Evolutionary conservation across 2,888 invertebrate species (phyloP), one percentile per base, ranked within the genome.

Genomic region (Syrista parreyssii): DNA sequence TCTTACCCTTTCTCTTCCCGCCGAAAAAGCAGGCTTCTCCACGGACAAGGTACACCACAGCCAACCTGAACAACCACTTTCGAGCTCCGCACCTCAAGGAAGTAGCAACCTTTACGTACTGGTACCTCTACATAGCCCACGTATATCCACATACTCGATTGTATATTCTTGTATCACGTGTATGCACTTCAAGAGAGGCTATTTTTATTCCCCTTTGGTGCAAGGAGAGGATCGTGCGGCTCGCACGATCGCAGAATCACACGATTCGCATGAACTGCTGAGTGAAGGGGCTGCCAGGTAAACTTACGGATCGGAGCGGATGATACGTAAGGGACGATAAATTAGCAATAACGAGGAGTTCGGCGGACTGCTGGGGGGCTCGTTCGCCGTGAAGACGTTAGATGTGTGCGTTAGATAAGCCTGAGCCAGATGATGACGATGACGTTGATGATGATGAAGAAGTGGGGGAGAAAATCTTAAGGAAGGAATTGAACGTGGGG

Each of bases 401-500:
- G 32, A 71, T 71, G 32, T 12, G 32, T 71, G 71, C 71, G 71
- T 71, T 71, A 71, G 71, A 71, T 71, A 71, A 71, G 12, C 31
- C 32, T 33, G 31, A 6, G 71, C 32, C 9, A 15, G 32, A 71
- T 55, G 55, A 55, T 40, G 40, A 40, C 9, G 34, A 4, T 34
- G 34, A 34, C 9, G 34, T 6, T 35, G 35, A 35, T 35, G 35
- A 35, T 36, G 40, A 40, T 23, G 9, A 33, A 4, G 71, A 71
- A 11, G 71, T 31, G 31, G 73, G 68, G 73, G 76, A 74, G 75
- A 76, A 76, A 82, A 76, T 77, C 73, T 33, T 74, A 78, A 81
- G 83, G 79, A 86, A 84, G 82, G 80, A 82, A 85, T 83, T 82
- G 84, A 81, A 82, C 78, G 80, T 76, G 83, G 85, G 90, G 88